phyloP scores from a whole-genome alignment of 2,888 invertebrate genomes.

The Leptopterna dolabrata region DNA sequence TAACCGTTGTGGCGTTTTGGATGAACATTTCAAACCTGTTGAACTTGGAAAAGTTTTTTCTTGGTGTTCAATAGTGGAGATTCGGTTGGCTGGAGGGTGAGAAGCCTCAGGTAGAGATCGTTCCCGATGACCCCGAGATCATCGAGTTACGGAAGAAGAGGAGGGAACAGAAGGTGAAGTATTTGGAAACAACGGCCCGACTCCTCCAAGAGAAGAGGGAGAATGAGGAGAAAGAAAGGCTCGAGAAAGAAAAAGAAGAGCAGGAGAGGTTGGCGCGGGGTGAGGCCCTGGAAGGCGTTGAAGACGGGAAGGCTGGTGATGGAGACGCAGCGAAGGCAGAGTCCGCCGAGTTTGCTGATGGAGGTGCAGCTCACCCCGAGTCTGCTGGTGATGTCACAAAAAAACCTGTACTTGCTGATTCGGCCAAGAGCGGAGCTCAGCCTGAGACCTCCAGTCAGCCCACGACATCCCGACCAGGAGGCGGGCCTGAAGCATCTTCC shows the following conservation, averaged over 20 bases:
- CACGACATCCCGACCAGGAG: background rate
- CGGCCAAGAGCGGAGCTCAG: background rate
- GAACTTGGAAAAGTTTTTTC: background rate
- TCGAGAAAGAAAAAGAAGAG: slow-evolving; percentile 53
- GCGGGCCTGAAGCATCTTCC: background rate
- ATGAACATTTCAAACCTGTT: background rate
- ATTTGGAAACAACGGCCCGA: slow-evolving; percentile 56
- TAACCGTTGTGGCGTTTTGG: background rate
- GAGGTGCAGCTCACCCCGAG: background rate
- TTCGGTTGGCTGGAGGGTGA: slow-evolving; percentile 65
- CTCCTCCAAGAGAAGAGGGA: slow-evolving; percentile 58
- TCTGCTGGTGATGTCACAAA: background rate
- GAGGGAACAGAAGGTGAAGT: slow-evolving; percentile 57
- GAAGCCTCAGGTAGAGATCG: slow-evolving; percentile 57
- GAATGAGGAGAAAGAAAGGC: slow-evolving; percentile 49
- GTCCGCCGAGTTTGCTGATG: background rate
- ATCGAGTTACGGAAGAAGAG: slow-evolving; percentile 56
- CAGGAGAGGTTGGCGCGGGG: slow-evolving; percentile 5
- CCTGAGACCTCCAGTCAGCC: background rate
- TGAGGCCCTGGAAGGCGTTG: background rate
- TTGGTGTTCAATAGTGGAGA: slow-evolving; percentile 58
- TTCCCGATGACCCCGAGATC: slow-evolving; percentile 56
- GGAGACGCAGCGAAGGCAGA: background rate
- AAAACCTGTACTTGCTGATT: too few species aligned
- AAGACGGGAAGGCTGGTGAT: background rate